These are phyloP conservation scores for Dicyrtomina minuta DNA, from an alignment of 2,888 invertebrate genomes.

Conservation along the genomic window DNA sequence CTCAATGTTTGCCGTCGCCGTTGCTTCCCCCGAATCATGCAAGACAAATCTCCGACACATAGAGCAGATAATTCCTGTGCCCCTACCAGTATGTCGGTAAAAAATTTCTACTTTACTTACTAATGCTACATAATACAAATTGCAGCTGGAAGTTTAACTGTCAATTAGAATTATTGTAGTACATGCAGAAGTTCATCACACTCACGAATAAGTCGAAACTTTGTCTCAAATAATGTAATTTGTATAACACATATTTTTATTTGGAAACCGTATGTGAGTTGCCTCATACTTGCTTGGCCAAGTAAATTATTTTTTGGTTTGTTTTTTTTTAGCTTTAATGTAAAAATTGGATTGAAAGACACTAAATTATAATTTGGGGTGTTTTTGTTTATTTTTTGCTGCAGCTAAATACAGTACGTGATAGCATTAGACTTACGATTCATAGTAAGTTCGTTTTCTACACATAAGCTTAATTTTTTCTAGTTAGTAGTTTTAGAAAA, in stretches of 20 bases:
- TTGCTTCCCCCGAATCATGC: slow-evolving; percentile 36
- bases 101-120: slow-evolving; percentile 7
- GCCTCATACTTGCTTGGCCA: too few relatives aligned
- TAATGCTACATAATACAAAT: neutral
- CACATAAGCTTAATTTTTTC: neutral
- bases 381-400: slow-evolving; percentile 23
- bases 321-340: slow-evolving; percentile 3
- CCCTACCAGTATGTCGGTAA: slow-evolving; percentile 53
- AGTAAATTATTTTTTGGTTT: neutral
- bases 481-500: too few relatives aligned
- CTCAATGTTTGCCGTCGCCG: slow-evolving; percentile 44
- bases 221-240: too few relatives aligned
- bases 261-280: too few relatives aligned
- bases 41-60: slow-evolving; percentile 42
- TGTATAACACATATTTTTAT: too few relatives aligned
- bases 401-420: slow-evolving; percentile 30
- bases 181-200: too few relatives aligned
- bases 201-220: too few relatives aligned
- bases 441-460: slow-evolving; percentile 20
- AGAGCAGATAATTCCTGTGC: slow-evolving; percentile 45
- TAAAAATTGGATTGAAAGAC: neutral
- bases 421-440: slow-evolving; percentile 22
- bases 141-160: slow-evolving; percentile 4
- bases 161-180: too few relatives aligned
- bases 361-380: slow-evolving; percentile 2